These are phyloP conservation scores for Hydractinia symbiolongicarpus DNA, from an alignment of 30 jellyfish, hydroid and myxozoan genomes.

Conservation along the genomic window DNA sequence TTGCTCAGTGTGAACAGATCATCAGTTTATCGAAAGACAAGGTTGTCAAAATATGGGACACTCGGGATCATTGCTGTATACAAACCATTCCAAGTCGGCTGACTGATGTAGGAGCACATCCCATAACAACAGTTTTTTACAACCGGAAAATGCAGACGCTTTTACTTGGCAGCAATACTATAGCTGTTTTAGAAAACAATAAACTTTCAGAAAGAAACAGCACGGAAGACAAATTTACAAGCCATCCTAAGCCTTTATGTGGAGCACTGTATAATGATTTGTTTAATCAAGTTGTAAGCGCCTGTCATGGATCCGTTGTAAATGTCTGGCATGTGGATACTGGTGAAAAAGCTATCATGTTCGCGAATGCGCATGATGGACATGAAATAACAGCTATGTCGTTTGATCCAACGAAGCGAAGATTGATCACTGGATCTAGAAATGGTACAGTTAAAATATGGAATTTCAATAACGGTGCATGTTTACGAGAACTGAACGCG, in stretches of 20 bases:
- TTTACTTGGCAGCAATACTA: slow-evolving; percentile 77
- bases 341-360: slow-evolving; percentile 79
- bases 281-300: slow-evolving; percentile 88
- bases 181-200: slow-evolving; percentile 54
- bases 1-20: slow-evolving; percentile 63
- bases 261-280: slow-evolving; percentile 78
- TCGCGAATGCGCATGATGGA: slow-evolving; percentile 76
- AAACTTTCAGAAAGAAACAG: slow-evolving; percentile 19
- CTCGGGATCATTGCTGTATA: slow-evolving; percentile 82
- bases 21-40: slow-evolving; percentile 83
- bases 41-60: slow-evolving; percentile 84
- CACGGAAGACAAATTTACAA: slow-evolving; percentile 53
- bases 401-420: slow-evolving; percentile 76
- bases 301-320: slow-evolving; percentile 86
- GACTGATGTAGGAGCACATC: slow-evolving; percentile 58
- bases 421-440: slow-evolving; percentile 82
- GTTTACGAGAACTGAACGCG: slow-evolving; percentile 47
- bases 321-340: slow-evolving; percentile 89
- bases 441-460: slow-evolving; percentile 73
- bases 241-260: slow-evolving; percentile 85
- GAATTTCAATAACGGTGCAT: slow-evolving; percentile 94
- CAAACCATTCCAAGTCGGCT: slow-evolving; percentile 83
- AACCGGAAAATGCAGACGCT: slow-evolving; percentile 55
- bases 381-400: slow-evolving; percentile 81
- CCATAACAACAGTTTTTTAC: slow-evolving; percentile 63